Evolutionary conservation across 1,140 invertebrate species (phyloP), one percentile per base, ranked within the genome.

Genomic region (Bombus soroeensis): DNA sequence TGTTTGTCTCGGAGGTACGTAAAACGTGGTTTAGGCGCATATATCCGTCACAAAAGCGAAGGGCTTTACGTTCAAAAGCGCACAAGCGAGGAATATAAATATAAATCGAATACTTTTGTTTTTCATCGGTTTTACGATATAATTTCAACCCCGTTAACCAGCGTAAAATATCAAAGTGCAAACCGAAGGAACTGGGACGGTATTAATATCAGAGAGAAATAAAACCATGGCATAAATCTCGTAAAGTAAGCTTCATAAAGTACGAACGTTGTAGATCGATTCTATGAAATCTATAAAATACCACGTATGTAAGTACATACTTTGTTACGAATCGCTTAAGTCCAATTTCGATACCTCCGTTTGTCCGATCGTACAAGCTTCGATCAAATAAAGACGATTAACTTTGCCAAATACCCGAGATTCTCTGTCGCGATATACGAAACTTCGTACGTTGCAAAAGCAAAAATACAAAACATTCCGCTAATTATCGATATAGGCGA

Each of bases 101-200:
- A 62, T 62, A 62, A 62, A 62, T 62, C 10, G 12, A 62, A 62
- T 22, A 37, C 18, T 22, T 68, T 18, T 68, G 32, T 68, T 68
- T 68, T 37, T 37, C 66, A 68, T 68, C 18, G 37, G 22, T 68
- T 10, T 22, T 34, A 10, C 66, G 9, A 1, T 37, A 22, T 37
- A 68, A 68, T 68, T 68, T 37, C 22, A 68, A 25, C 9, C 34
- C 9, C 18, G 66, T 34, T 25, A 32, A 34, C 59, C 59, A 28
- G 9, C 1, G 25, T 18, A 32, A 71, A 71, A 71, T 71, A 71
- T 41, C 68, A 71, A 71, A 71, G 68, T 71, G 68, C 68, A 71
- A 71, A 15, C 10, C 25, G 25, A 71, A 28, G 37, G 12, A 71
- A 71, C 37, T 39, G 13, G 37, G 37, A 39, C 37, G 12, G 9